A percentile compares a stretch with the other conserved stretches of the same genome.
Evolutionary conservation across 2,113 vertebrate genomes (phyloP).

Genomic region (Mastomys coucha): DNA sequence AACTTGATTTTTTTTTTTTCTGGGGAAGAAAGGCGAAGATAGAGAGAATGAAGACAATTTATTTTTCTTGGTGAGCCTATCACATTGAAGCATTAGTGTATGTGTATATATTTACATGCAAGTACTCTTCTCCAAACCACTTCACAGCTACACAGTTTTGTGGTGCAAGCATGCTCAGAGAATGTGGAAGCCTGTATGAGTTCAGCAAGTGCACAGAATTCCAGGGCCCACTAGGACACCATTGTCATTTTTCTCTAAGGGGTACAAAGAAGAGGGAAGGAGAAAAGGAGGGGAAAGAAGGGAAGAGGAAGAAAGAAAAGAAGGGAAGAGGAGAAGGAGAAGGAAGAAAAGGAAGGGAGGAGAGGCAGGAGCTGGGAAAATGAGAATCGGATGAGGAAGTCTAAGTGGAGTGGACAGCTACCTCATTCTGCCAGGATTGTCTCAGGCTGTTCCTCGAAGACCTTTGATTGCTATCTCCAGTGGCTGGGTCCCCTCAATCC

Average conservation of each 20-base stretch:
- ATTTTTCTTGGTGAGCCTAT: not conserved
- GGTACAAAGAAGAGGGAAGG: not conserved
- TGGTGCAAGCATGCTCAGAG: not conserved
- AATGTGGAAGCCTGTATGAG: not conserved
- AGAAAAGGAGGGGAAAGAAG: not conserved
- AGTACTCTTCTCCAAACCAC: not conserved
- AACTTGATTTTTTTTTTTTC: not conserved
- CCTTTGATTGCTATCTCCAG: not conserved
- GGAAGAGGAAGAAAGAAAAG: too few relatives aligned
- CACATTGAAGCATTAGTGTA: not conserved
- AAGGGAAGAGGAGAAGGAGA: not conserved
- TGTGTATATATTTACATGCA: not conserved
- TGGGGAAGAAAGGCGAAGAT: not conserved
- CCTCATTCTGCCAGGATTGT: not conserved
- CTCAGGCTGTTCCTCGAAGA: not conserved
- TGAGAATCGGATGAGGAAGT: not conserved
- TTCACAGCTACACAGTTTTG: not conserved
- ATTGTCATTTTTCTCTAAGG: fast-evolving
- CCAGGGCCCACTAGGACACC: not conserved
- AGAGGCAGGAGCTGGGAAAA: not conserved
- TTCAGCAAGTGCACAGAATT: not conserved
- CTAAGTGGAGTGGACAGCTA: not conserved
- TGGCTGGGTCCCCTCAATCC: fast-evolving
- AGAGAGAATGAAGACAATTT: not conserved
- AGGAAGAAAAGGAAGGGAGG: not conserved